phyloP scores from a whole-genome alignment of 2,797 vertebrate genomes.

The Pantherophis vulpinus region DNA sequence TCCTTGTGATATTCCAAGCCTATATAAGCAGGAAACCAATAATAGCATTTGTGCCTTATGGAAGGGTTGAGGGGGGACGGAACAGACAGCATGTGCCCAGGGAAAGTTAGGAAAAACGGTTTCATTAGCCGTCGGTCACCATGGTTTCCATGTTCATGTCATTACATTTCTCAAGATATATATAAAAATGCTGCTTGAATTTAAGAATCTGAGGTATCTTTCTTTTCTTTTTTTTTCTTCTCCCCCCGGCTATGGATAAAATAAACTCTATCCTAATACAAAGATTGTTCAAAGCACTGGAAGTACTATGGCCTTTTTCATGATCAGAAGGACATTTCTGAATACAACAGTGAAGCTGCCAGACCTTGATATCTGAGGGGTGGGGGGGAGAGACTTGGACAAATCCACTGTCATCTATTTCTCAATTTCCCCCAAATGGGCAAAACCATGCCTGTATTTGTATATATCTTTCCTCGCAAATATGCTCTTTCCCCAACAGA shows the following conservation, averaged over 20 bases:
- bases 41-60: conserved; percentile 4
- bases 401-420: not conserved
- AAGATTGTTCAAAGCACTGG: not conserved
- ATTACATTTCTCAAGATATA: not conserved
- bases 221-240: not conserved
- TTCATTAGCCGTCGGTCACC: not conserved
- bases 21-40: not conserved
- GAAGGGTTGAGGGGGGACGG: not conserved
- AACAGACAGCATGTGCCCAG: not conserved
- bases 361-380: not conserved
- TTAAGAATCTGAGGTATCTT: not conserved
- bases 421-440: not conserved
- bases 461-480: not conserved
- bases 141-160: not conserved
- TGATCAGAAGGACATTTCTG: not conserved
- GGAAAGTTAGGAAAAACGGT: not conserved
- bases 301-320: not conserved
- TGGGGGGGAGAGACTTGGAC: not conserved
- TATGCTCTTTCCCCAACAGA: not conserved
- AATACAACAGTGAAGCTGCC: not conserved
- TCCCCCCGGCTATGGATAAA: not conserved
- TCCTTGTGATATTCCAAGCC: not conserved
- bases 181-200: not conserved
- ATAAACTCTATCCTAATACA: not conserved
- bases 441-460: not conserved